phyloP scores from a whole-genome alignment of 2,797 vertebrate species.

The Parauchenoglanis ngamensis region DNA sequence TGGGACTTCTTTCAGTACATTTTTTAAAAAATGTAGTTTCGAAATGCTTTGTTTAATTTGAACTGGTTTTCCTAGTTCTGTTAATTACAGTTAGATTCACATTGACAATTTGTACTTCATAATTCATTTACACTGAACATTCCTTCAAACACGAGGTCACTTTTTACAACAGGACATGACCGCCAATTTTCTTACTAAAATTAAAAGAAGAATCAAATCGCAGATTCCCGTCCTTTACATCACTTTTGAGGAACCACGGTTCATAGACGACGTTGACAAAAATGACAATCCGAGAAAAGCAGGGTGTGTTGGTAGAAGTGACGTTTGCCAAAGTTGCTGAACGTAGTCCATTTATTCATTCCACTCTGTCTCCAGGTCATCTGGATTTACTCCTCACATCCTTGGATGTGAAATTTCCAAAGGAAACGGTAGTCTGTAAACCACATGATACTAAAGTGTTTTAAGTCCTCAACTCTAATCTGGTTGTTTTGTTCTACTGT shows the following conservation, averaged over 20 bases:
- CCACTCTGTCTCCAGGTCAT: too few species aligned
- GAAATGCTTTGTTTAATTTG: not conserved
- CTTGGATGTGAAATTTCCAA: not conserved
- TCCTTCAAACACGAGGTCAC: not conserved
- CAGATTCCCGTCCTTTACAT: too few species aligned
- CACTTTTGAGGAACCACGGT: not conserved
- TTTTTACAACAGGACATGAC: not conserved
- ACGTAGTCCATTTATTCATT: not conserved
- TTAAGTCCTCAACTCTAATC: slow-evolving; percentile 9
- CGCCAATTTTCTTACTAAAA: not conserved
- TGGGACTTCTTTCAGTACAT: not conserved
- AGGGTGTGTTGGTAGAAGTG: not conserved
- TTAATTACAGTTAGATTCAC: not conserved
- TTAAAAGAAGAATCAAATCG: not conserved
- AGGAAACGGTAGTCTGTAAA: not conserved
- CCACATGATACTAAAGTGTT: not conserved
- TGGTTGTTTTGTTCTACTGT: not conserved
- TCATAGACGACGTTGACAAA: not conserved
- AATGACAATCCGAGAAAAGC: not conserved
- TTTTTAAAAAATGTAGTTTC: not conserved
- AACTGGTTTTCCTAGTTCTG: not conserved
- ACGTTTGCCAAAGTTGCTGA: not conserved
- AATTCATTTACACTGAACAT: not conserved
- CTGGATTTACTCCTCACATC: not conserved
- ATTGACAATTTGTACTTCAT: not conserved